Evolutionary conservation across 2,113 vertebrate species (phyloP).

Genomic region (Pedetes capensis): DNA sequence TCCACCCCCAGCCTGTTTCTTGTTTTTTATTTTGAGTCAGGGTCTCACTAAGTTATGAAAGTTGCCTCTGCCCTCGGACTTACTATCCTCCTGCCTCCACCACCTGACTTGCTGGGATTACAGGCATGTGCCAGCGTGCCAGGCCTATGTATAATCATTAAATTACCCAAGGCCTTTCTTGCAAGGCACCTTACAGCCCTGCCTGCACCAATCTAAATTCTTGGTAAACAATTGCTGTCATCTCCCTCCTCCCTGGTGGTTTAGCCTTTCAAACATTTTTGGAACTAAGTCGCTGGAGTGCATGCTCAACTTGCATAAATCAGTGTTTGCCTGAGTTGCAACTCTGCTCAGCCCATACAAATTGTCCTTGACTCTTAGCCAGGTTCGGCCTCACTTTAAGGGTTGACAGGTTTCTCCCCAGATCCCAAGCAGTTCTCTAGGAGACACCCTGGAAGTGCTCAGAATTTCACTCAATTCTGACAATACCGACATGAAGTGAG

Average conservation of each 20-base stretch:
- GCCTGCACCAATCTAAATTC: not conserved
- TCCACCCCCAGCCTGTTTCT: too few species aligned
- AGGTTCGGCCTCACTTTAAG: not conserved
- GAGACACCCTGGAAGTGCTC: not conserved
- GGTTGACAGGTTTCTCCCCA: not conserved
- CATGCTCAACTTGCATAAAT: not conserved
- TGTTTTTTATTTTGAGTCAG: too few species aligned
- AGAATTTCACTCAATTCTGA: not conserved
- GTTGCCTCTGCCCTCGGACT: too few species aligned
- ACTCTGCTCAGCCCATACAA: not conserved
- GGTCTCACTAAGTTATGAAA: too few species aligned
- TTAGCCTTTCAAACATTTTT: not conserved
- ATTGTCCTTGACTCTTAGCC: not conserved
- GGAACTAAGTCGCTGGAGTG: not conserved
- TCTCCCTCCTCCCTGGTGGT: too few species aligned
- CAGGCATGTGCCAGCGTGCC: too few species aligned
- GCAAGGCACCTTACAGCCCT: not conserved
- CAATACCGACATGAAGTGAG: not conserved
- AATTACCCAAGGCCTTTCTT: not conserved
- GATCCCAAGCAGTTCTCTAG: not conserved
- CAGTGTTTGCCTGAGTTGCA: not conserved
- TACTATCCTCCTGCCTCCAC: too few species aligned
- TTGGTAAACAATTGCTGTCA: not conserved
- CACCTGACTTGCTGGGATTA: too few species aligned
- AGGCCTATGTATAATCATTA: too few species aligned